Evolutionary conservation across 2,888 invertebrate species (phyloP), one percentile per base, ranked within the genome.

Genomic region (Spatulosminthurus flaviceps): DNA sequence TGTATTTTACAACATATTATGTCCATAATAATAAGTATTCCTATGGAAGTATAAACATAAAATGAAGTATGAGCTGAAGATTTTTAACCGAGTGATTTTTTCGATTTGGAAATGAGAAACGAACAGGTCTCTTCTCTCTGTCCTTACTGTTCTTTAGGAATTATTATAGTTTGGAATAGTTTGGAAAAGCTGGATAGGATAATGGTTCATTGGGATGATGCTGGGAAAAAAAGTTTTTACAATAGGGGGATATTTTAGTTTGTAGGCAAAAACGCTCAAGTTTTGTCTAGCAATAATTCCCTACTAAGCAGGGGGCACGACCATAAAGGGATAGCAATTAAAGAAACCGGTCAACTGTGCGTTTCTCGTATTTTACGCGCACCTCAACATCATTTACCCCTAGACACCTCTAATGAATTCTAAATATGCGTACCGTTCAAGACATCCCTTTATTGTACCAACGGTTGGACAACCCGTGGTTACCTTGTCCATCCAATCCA

Each of bases 361-460:
- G 78, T 81, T 82, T 83, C 82, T 81, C 82, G 81, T 81, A 82
- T 82, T 81, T 82, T 81, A 76, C 81, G 77, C 79, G 78, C 78
- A 79, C 80, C 81, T 83, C 81, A 81, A 80, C 82, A 83, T 83
- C 82, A 81, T 81, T 82, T 82, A 79, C 80, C 77, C 70, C 61
- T 80, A 77, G 82, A 83, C 82, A 84, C 84, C 83, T 82, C 78
- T 83, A 83, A 84, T 84, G 82, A 84, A 84, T 84, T 83, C 82
- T 81, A 83, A 82, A 83, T 61, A 77, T 77, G 71, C 69, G 77
- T 70, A 71, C 70, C n/a, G 77, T 71, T 42, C 77, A 29, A 43
- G 70, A 77, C 77, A 67, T 29, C 77, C 77, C 77, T 77, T 77
- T 69, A 77, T 67, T 77, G 75, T 71, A 61, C 60, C 69, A 77